A percentile compares a stretch with the other conserved stretches of the same genome.
Evolutionary conservation across 1,140 invertebrate genomes (phyloP).

Genomic region (Rhagoletis zephyria): DNA sequence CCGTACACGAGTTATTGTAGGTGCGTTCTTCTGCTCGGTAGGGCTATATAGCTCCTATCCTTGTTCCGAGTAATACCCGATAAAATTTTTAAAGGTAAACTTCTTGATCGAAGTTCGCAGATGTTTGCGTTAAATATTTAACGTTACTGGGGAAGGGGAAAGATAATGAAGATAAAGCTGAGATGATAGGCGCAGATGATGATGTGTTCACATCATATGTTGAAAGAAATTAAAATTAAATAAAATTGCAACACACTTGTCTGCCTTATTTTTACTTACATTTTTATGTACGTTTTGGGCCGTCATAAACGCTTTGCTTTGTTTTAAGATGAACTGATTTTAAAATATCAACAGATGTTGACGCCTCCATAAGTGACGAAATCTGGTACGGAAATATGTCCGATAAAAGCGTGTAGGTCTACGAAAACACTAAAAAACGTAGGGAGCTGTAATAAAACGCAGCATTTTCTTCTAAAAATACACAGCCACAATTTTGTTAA

Average conservation of each 20-base stretch:
- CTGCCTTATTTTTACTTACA: background rate
- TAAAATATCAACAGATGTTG: slow-evolving; percentile 23
- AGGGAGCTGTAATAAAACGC: no score
- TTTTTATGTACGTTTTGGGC: slow-evolving; percentile 4
- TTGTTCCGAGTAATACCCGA: no score
- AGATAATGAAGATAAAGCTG: no score
- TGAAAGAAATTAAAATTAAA: background rate
- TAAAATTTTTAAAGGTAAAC: no score
- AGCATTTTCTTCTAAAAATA: background rate
- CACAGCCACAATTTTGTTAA: background rate
- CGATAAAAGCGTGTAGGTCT: background rate
- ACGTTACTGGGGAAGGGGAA: no score
- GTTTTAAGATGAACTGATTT: background rate
- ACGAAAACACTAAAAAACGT: background rate
- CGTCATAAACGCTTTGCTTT: background rate
- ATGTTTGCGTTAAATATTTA: no score
- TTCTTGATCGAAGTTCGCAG: no score
- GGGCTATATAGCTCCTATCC: no score
- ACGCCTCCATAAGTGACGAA: background rate
- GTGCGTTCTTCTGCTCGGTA: no score
- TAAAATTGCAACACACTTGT: background rate
- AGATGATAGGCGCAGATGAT: no score
- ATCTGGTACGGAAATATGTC: slow-evolving; percentile 6
- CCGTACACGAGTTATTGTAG: no score
- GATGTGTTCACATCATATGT: no score